Conservation (phyloP, 2,113 vertebrate genomes). For the Rhinolophus sinicus region DNA sequence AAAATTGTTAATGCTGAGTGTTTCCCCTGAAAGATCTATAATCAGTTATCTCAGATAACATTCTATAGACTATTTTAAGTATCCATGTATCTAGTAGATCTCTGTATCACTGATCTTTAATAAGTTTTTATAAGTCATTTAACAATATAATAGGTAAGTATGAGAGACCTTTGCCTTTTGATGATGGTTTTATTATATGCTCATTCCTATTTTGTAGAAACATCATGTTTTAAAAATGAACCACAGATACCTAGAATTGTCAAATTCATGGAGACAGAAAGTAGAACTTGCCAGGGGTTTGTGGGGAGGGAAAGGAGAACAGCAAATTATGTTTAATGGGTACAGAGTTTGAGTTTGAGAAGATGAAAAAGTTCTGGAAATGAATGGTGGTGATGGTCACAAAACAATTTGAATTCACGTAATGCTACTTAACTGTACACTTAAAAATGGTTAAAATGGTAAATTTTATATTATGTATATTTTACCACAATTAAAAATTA, state of each 20-base stretch:
- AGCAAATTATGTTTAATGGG: not conserved
- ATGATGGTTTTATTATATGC: conserved; percentile 35
- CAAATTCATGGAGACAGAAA: not conserved
- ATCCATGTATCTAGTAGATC: not conserved
- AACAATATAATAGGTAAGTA: conserved; percentile 64
- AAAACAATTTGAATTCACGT: not conserved
- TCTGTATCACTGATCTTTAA: conserved; percentile 67
- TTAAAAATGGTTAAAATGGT: not conserved
- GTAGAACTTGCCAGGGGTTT: not conserved
- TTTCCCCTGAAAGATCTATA: conserved; percentile 64
- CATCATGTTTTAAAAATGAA: accelerated
- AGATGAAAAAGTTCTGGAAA: not conserved
- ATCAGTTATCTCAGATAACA: conserved; percentile 69
- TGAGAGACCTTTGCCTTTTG: conserved; percentile 61
- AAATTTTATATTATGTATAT: not conserved
- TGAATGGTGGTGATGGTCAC: not conserved
- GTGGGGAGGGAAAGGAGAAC: not conserved
- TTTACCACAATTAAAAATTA: not conserved
- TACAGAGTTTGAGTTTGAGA: not conserved
- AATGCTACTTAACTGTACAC: not conserved
- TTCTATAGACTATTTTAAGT: conserved; percentile 33
- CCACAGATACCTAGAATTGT: not conserved
- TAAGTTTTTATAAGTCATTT: conserved; percentile 76
- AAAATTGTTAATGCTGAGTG: conserved; percentile 72
- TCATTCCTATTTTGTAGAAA: not conserved